Evolutionary conservation across 2,888 invertebrate genomes (phyloP), one percentile per base, ranked within the genome.

Genomic region (Anticlea derivata): DNA sequence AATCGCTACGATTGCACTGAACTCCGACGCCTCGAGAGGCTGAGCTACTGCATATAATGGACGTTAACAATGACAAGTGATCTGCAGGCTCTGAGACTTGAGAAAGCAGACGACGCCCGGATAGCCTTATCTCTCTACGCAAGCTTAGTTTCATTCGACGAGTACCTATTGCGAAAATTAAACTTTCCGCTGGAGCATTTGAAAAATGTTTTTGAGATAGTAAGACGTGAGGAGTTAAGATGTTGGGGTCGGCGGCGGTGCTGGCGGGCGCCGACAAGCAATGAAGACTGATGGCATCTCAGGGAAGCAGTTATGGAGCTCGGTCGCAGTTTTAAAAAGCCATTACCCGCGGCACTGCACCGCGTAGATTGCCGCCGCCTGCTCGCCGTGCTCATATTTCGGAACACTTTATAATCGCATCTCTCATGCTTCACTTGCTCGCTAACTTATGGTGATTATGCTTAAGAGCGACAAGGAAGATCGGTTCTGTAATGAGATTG

Each of bases 281-380:
- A 91, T 91, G 90, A 87, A 88, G 89, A 89, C 83, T 88, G 88
- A 90, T 88, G 87, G 86, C 87, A 83, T 87, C 85, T 86, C 84
- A 83, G 81, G 76, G 76, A 86, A 89, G 87, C 85, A 82, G 86
- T 86, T 86, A 87, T 84, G 88, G 90, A 90, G 87, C 91, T 85
- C 85, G 87, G 88, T 90, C 91, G 91, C 85, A 89, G 88, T 87
- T 89, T 90, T 88, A 90, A 90, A 90, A 90, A 87, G 86, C 89
- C 86, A 89, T 90, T 90, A 90, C 86, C 79, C 80, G 83, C 75
- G 79, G 86, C 85, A 79, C 71, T 87, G 88, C 86, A 86, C 80
- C 84, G 79, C 84, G 80, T 80, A 87, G 86, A 87, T 87, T 86
- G 87, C 81, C 70, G 77, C 68, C 66, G 63, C 65, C 69, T 73